These are phyloP conservation scores for Lateolabrax maculatus DNA, from an alignment of 2,797 vertebrate species.

Conservation along the genomic window DNA sequence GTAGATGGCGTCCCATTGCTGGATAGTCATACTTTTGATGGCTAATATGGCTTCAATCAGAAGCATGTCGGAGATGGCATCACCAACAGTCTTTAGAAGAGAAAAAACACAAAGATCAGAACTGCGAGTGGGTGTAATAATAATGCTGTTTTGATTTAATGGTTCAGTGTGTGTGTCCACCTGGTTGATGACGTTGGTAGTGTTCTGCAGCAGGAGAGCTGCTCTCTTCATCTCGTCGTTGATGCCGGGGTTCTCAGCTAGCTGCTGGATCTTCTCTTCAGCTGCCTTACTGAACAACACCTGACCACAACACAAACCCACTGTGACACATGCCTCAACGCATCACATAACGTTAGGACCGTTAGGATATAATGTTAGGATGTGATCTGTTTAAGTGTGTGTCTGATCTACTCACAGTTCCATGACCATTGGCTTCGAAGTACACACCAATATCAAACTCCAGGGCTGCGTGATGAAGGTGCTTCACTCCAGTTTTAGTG, in stretches of 20 bases:
- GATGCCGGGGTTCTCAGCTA: constrained; percentile 80
- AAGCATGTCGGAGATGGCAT: constrained; percentile 96
- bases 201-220: constrained; percentile 88
- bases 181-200: constrained; percentile 92
- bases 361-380: too few relatives aligned
- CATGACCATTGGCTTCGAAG: constrained; percentile 98
- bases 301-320: constrained; percentile 75
- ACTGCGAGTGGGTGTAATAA: not conserved
- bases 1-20: constrained; percentile 94
- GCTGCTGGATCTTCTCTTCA: constrained; percentile 88
- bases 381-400: not conserved
- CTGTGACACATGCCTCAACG: not conserved
- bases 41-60: constrained; percentile 94
- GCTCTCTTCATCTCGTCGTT: constrained; percentile 86
- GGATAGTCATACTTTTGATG: constrained; percentile 88
- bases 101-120: constrained; percentile 4
- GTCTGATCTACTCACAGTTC: constrained; percentile 89
- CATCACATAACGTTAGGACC: too few relatives aligned
- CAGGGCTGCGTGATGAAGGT: constrained; percentile 94
- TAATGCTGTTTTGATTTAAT: not conserved
- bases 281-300: constrained; percentile 92
- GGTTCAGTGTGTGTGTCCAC: constrained; percentile 67
- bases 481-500: constrained; percentile 97
- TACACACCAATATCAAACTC: constrained; percentile 95
- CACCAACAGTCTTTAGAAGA: constrained; percentile 90